Evolutionary conservation across 2,113 vertebrate species (phyloP), one percentile per base, ranked within the genome.

Genomic region (Leptocoma aspasia): DNA sequence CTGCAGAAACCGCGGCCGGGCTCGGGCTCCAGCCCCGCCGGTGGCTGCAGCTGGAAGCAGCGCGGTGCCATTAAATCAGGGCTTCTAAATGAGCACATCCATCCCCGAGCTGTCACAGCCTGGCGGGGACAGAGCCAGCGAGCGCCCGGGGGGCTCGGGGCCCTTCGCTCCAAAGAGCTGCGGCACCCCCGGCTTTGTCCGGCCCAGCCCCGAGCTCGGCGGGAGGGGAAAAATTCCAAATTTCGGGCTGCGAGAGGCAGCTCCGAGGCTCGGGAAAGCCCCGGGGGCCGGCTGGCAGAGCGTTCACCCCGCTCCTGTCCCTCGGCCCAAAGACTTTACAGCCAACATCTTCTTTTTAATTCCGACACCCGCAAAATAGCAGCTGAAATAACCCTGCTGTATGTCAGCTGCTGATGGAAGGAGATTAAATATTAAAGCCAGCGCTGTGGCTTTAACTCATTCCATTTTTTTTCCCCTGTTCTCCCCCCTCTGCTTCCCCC

Each of bases 381-480:
- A 37, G 73, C 85, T 93, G 92, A 84, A 94, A 93, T 87, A 81
- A 81, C 90, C 42, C 95, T 21, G 82, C 84, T 85, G 15, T 3
- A 52, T 92, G 94, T 79, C 94, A 93, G 90, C 94, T 61, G 90
- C 96, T 92, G 94, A 94, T 94, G 96, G 95, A 93, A 90, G 81
- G 92, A 94, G 94, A 92, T 92, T 90, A 96, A 94, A 94, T 94
- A 94, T 96, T 95, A 96, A 94, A 90, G 94, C 72, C 44, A 2
- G 68, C 7, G 89, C 92, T 89, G 83, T 24, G 88, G 93, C 94
- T 95, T 91, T 95, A 95, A 89, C 92, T 93, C 93, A 92, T 94
- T 82, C 80, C 18, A 15, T 79, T 93, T 85, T 39, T 39, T 81
- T 85, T 24, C 41, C 27, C 31, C 22, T 20, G 9, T 39, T 50